Evolutionary conservation across 2,797 vertebrate genomes (phyloP).

Genomic region (Scarus forsteni): DNA sequence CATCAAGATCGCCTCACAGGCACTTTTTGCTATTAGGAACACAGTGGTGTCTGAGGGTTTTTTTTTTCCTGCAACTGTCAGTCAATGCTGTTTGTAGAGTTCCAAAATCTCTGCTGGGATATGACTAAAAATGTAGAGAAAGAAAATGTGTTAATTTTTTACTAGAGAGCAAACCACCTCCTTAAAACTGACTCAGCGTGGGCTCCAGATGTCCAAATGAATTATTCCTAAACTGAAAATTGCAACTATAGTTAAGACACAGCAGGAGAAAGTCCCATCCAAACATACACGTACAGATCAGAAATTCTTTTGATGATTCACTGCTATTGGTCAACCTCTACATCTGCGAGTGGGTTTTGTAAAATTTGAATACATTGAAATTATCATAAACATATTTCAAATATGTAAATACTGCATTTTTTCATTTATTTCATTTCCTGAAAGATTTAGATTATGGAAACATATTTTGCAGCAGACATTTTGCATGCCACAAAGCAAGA

Average conservation of each 20-base stretch:
- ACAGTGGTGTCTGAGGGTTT: slow-evolving; percentile 21
- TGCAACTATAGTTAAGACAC: slow-evolving; percentile 15
- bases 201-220: slow-evolving; percentile 11
- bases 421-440: too few species aligned
- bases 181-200: slow-evolving; percentile 2
- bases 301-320: background rate
- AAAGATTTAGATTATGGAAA: too few species aligned
- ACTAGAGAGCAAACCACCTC: slow-evolving; percentile 9
- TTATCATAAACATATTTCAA: too few species aligned
- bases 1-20: slow-evolving; percentile 61
- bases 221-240: background rate
- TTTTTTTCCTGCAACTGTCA: slow-evolving; percentile 51
- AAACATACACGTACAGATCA: background rate
- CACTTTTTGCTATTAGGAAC: slow-evolving; percentile 62
- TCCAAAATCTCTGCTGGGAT: slow-evolving; percentile 29
- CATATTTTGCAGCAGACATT: too few species aligned
- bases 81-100: slow-evolving; percentile 43
- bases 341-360: too few species aligned
- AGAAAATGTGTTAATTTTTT: slow-evolving; percentile 21
- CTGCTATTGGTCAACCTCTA: background rate
- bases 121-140: slow-evolving; percentile 29
- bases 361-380: too few species aligned
- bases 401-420: too few species aligned
- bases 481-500: too few species aligned
- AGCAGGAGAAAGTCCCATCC: background rate